Percentiles rank a stretch among this genome's conserved stretches.
Evolutionary conservation across 2,113 vertebrate genomes (phyloP).

Genomic region (Cariama cristata): DNA sequence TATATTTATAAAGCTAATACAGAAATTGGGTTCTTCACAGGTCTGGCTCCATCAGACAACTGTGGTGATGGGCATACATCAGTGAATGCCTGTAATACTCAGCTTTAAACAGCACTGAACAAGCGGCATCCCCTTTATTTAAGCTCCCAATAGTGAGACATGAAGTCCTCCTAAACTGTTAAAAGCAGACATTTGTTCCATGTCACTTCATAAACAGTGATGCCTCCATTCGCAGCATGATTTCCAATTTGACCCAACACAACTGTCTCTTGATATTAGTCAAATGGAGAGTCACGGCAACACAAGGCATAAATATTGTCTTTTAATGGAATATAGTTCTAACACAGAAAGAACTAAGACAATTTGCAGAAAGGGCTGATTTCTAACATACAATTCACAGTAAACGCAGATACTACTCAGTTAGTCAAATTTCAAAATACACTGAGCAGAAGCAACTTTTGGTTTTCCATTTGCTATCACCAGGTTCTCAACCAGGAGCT

Average conservation of each 20-base stretch:
- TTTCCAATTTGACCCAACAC: not conserved
- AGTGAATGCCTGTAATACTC: not conserved
- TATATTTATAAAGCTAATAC: not conserved
- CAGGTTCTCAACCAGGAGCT: not conserved
- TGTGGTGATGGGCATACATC: rapidly evolving
- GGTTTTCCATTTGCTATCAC: not conserved
- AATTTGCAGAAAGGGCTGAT: not conserved
- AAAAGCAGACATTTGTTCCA: not conserved
- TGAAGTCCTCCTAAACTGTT: not conserved
- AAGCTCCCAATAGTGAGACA: not conserved
- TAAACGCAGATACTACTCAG: not conserved
- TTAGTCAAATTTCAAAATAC: not conserved
- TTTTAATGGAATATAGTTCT: not conserved
- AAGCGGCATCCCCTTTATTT: not conserved
- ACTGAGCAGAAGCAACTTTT: not conserved
- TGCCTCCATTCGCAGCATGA: not conserved
- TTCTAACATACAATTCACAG: not conserved
- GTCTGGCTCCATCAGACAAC: not conserved
- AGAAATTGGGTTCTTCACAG: not conserved
- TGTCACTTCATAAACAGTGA: not conserved
- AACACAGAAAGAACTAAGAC: not conserved
- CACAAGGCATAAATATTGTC: not conserved
- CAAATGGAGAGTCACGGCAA: not conserved
- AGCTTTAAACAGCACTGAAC: not conserved
- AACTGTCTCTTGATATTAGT: not conserved